Percentiles rank a stretch among this genome's conserved stretches.
phyloP scores from a whole-genome alignment of 2,797 vertebrate genomes.

The Okamejei kenojei region DNA sequence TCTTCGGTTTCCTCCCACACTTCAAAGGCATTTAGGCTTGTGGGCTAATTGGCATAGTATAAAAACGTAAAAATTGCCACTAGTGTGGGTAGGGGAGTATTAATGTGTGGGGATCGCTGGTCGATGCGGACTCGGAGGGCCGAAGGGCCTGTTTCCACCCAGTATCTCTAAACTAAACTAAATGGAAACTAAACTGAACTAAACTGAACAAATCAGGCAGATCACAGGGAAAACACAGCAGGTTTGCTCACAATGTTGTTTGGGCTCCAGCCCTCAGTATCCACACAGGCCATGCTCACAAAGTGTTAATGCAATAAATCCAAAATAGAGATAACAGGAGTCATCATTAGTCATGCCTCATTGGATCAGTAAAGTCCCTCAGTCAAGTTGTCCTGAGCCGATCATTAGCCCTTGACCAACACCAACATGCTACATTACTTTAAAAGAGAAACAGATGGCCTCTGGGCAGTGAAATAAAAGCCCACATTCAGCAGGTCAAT shows the following conservation, averaged over 20 bases:
- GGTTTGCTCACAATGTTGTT: not conserved
- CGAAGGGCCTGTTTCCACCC: too few species aligned
- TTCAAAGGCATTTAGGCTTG: too few species aligned
- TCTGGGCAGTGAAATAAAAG: conserved; percentile 74
- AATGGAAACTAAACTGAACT: too few species aligned
- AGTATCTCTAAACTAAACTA: too few species aligned
- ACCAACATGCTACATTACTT: conserved; percentile 67
- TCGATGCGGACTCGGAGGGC: too few species aligned
- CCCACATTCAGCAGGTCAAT: conserved; percentile 73
- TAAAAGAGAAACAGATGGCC: conserved; percentile 73
- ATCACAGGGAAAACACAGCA: not conserved
- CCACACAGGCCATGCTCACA: conserved; percentile 13
- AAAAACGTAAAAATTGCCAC: too few species aligned
- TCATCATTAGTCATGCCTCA: conserved; percentile 81
- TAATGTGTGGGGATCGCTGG: too few species aligned
- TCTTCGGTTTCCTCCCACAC: too few species aligned
- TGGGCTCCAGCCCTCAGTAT: not conserved
- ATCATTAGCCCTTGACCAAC: conserved; percentile 62
- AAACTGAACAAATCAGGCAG: too few species aligned
- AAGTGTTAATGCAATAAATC: conserved; percentile 39
- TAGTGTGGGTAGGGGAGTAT: too few species aligned
- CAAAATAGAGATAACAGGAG: conserved; percentile 65
- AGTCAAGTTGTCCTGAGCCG: conserved; percentile 55
- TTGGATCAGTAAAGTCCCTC: conserved; percentile 72
- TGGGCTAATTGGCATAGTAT: too few species aligned